phyloP scores from a whole-genome alignment of 1,140 invertebrate species.

The Sminthurides bifidus region DNA sequence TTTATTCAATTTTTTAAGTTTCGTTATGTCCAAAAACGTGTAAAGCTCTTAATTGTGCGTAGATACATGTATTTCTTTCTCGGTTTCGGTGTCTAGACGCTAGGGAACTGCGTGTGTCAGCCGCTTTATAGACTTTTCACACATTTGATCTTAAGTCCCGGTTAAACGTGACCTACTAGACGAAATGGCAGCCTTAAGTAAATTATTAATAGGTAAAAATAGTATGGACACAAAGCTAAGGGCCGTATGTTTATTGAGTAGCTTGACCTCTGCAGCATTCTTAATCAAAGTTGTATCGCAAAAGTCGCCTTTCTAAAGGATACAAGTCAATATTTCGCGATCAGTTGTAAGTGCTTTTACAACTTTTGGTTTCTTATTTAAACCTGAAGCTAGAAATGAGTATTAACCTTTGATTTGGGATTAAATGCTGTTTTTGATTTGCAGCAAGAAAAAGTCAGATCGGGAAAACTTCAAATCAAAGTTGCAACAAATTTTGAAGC shows the following conservation, averaged over 20 bases:
- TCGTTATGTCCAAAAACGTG: no score
- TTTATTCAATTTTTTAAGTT: no score
- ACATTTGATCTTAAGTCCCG: no score
- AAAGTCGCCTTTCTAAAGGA: background rate
- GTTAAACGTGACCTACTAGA: no score
- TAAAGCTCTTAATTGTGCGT: no score
- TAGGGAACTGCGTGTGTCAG: no score
- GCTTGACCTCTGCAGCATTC: background rate
- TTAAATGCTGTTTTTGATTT: background rate
- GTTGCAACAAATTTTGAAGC: conserved; percentile 51
- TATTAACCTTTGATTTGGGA: background rate
- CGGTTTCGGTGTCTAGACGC: no score
- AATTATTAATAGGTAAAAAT: background rate
- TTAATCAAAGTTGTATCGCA: conserved; percentile 4
- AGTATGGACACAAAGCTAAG: background rate
- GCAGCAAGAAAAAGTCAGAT: background rate
- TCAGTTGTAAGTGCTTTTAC: background rate
- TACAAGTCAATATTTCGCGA: background rate
- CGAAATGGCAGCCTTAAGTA: conserved; percentile 7
- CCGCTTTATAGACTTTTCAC: no score
- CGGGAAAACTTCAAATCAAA: background rate
- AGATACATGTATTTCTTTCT: no score
- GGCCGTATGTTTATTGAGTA: background rate
- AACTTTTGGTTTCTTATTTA: background rate
- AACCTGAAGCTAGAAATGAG: background rate